A percentile compares a stretch with the other conserved stretches of the same genome.
Conservation (phyloP, 2,888 invertebrate species). For the Chrysolina oricalcia region DNA sequence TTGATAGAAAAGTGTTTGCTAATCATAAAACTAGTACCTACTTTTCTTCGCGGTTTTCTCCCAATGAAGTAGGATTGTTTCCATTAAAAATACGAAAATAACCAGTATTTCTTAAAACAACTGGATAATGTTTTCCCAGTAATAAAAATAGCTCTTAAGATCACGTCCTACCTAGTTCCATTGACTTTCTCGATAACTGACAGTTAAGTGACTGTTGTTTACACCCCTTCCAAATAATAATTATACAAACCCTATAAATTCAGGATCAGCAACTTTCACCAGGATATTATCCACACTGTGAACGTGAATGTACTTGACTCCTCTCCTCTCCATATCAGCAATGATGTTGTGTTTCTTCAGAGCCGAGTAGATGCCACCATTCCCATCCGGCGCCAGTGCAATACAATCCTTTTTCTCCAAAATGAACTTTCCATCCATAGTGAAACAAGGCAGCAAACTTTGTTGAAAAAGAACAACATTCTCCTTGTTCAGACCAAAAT, state of each 20-base stretch:
- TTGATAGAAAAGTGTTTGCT: no score
- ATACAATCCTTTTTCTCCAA: conserved; percentile 86
- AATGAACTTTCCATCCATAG: conserved; percentile 94
- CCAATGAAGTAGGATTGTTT: no score
- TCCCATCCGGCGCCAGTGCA: conserved; percentile 93
- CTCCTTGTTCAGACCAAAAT: conserved; percentile 88
- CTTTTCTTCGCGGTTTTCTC: no score
- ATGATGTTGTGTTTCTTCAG: conserved; percentile 84
- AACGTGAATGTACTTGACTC: conserved; percentile 91
- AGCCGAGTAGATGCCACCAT: conserved; percentile 89
- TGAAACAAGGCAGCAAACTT: conserved; percentile 93
- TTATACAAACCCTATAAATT: conserved; percentile 83
- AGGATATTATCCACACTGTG: conserved; percentile 99
- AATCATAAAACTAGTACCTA: no score
- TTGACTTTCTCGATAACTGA: no score
- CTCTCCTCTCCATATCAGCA: conserved; percentile 84
- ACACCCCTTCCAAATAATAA: neutral
- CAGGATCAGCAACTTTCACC: conserved; percentile 97
- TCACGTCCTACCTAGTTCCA: no score
- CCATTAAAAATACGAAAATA: no score
- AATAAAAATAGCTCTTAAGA: no score
- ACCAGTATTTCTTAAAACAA: no score
- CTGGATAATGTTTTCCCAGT: no score
- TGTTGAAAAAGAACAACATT: conserved; percentile 94
- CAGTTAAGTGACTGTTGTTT: no score